Evolutionary conservation across 2,113 vertebrate species (phyloP), one percentile per base, ranked within the genome.

Genomic region (Marmota monax): DNA sequence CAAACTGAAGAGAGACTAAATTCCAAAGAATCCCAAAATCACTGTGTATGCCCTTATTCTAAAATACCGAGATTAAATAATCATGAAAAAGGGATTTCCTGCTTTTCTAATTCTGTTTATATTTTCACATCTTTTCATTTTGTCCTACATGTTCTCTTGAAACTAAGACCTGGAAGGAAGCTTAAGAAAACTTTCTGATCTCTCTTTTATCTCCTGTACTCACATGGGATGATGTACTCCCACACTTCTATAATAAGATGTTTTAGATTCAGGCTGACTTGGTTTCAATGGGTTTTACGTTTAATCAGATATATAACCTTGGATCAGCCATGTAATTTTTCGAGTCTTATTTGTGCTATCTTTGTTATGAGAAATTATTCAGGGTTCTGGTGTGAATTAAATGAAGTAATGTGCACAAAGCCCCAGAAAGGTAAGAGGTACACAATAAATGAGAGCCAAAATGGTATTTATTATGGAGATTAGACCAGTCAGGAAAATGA

Each of bases 141-240:
- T 48, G 16, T 63, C 6, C 88, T 67, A 97, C 91, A 63, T 65
- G 4, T 23, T 80, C n/a, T 96, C 94, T 53, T 8, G n/a, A 74
- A 79, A 96, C 48, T 76, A 88, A 93, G 27, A 80, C 17, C n/a
- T 96, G 90, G 73, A 42, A 76, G 84, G 42, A 84, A 76, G 17
- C 32, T 53, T 65, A 27, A 85, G 13, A 65, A 91, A 37, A 45
- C 4, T 83, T 80, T 48, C 27, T 79, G 39, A 56, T 4, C 16
- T 65, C 42, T 80, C 17, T 91, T 69, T 27, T 18, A 27, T 56
- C 12, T 76, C 45, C 51, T 84, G 14, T 83, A 39, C 51, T 7
- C 6, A 56, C 10, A 77, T 5, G 16, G 53, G 10, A 84, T 39
- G 53, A 45, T 45, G 22, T 4, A 78, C 10, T 32, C 29, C 23